Conservation (phyloP, 2,888 invertebrate genomes). For the Stenurella melanura region DNA sequence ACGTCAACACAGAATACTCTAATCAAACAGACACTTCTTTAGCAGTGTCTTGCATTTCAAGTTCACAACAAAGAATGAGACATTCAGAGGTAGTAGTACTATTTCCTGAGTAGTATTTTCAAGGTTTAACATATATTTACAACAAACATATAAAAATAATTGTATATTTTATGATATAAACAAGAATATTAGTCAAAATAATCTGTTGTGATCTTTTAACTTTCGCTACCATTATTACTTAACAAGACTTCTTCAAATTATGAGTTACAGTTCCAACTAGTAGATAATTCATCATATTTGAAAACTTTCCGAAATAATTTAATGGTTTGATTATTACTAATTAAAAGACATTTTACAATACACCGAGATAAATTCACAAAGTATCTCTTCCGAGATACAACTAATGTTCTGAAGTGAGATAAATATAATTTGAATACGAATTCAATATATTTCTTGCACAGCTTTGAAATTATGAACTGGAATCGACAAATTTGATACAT, state of each 20-base stretch:
- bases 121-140: neutral
- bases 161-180: neutral
- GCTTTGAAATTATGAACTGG: too few relatives aligned
- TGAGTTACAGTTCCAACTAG: neutral
- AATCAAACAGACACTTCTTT: neutral
- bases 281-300: neutral
- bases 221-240: neutral
- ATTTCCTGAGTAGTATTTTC: neutral
- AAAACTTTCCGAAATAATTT: neutral
- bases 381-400: too few relatives aligned
- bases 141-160: neutral
- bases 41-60: neutral
- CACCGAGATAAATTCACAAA: too few relatives aligned
- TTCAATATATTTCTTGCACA: too few relatives aligned
- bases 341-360: too few relatives aligned
- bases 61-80: neutral
- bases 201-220: neutral
- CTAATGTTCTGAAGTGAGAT: too few relatives aligned
- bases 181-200: neutral
- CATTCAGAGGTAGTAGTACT: neutral
- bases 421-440: too few relatives aligned
- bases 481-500: too few relatives aligned
- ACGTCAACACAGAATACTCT: neutral
- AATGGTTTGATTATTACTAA: too few relatives aligned
- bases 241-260: neutral